A percentile compares a stretch with the other conserved stretches of the same genome.
Evolutionary conservation across 2,797 vertebrate genomes (phyloP).

Genomic region (Poecile montanus): DNA sequence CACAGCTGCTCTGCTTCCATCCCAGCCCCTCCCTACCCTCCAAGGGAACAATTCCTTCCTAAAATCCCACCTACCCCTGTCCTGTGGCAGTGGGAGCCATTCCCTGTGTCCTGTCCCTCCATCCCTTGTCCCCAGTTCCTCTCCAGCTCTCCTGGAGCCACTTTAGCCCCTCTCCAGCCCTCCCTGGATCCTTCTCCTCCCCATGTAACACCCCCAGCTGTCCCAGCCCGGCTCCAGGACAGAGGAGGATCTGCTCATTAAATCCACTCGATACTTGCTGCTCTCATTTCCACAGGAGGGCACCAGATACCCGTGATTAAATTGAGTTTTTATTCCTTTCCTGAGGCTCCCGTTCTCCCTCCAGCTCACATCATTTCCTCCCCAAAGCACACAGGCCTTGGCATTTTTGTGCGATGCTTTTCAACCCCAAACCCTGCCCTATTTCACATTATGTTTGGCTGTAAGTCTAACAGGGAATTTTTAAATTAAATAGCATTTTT

Average conservation of each 20-base stretch:
- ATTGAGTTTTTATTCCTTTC: accelerated
- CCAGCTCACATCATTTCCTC: accelerated
- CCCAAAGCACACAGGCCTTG: neutral
- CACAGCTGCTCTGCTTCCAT: neutral
- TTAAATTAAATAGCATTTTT: neutral
- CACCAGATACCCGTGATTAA: neutral
- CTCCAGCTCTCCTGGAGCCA: neutral
- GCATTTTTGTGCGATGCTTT: accelerated
- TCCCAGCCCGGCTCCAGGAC: neutral
- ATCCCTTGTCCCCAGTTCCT: neutral
- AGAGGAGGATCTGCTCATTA: neutral
- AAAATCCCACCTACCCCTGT: neutral
- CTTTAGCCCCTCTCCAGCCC: neutral
- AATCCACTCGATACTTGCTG: accelerated
- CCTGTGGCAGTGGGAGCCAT: neutral
- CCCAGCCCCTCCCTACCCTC: neutral
- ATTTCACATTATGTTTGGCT: neutral
- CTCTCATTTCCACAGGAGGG: neutral
- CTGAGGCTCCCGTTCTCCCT: neutral
- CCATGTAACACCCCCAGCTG: accelerated
- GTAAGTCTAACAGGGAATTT: neutral
- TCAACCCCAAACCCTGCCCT: neutral
- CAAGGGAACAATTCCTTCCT: neutral
- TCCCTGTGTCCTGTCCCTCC: neutral
- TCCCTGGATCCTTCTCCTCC: neutral